phyloP scores from a whole-genome alignment of 2,888 invertebrate species.

The Druceiella hillmani region DNA sequence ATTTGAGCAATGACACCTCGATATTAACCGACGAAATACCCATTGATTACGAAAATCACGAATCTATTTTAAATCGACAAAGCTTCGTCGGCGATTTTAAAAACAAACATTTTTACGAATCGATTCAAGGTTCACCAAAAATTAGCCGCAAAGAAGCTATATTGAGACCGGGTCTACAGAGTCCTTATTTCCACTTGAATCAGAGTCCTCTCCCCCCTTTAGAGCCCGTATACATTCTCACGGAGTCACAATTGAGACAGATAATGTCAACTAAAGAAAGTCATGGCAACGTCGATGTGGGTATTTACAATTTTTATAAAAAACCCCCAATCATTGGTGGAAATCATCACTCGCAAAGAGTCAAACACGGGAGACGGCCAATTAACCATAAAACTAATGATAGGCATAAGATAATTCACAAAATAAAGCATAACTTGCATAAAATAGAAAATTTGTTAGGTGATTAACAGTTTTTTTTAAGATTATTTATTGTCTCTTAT shows the following conservation, averaged over 20 bases:
- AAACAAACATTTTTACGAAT: not conserved
- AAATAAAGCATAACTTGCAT: conserved; percentile 33
- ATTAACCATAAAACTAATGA: conserved; percentile 11
- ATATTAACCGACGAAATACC: too few relatives aligned
- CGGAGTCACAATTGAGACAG: conserved; percentile 37
- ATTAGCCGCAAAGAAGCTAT: too few relatives aligned
- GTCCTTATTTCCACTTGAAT: conserved; percentile 10
- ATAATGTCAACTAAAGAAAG: too few relatives aligned
- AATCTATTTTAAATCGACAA: too few relatives aligned
- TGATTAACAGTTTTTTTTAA: not conserved
- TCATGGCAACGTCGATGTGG: conserved; percentile 39
- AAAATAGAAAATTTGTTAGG: conserved; percentile 19
- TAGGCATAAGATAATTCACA: conserved; percentile 29
- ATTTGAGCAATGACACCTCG: too few relatives aligned
- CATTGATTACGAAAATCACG: too few relatives aligned
- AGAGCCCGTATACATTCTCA: conserved; percentile 42
- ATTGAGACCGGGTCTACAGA: too few relatives aligned
- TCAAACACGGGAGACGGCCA: conserved; percentile 13
- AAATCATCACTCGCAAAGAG: conserved; percentile 37
- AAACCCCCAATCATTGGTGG: too few relatives aligned
- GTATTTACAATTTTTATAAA: too few relatives aligned
- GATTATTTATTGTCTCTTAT: not conserved
- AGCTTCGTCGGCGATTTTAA: too few relatives aligned
- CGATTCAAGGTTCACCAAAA: not conserved
- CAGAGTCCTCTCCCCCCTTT: conserved; percentile 21